Percentiles rank a stretch among this genome's conserved stretches.
These are phyloP conservation scores for Perca schrenkii DNA, from an alignment of 2,113 vertebrate species.

Conservation along the genomic window DNA sequence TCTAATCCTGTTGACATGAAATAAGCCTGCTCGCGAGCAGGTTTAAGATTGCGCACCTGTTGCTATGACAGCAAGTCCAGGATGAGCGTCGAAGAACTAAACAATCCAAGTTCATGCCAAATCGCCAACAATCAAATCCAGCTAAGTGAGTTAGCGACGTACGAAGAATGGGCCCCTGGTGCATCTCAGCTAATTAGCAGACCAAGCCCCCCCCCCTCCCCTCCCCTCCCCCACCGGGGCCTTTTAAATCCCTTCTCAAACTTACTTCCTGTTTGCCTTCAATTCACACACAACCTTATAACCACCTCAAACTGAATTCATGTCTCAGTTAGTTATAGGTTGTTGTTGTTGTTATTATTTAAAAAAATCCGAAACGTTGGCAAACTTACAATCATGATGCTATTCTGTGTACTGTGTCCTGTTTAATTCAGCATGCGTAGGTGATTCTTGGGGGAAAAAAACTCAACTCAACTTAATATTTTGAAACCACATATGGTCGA, in stretches of 20 bases:
- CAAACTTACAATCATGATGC: slow-evolving; percentile 3
- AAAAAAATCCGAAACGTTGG: slow-evolving; percentile 15
- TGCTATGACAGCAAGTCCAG: too few relatives aligned
- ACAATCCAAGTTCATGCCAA: too few relatives aligned
- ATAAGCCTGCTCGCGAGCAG: too few relatives aligned
- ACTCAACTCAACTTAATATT: slow-evolving; percentile 37
- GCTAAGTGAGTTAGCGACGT: too few relatives aligned
- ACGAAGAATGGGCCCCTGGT: too few relatives aligned
- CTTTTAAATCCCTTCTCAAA: slow-evolving; percentile 23
- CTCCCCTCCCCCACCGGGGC: slow-evolving; percentile 28
- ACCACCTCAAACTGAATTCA: slow-evolving; percentile 29
- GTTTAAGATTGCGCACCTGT: too few relatives aligned
- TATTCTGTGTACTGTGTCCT: slow-evolving; percentile 28
- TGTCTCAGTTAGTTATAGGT: slow-evolving; percentile 17
- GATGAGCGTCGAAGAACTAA: too few relatives aligned
- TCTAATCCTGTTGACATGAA: too few relatives aligned
- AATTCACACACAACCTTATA: slow-evolving; percentile 50
- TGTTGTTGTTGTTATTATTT: not conserved
- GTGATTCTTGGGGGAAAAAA: not conserved
- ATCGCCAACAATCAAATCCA: too few relatives aligned
- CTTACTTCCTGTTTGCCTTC: slow-evolving; percentile 40
- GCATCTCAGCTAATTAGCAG: slow-evolving; percentile 58
- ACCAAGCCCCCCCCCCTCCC: too few relatives aligned
- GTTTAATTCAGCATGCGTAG: slow-evolving; percentile 49
- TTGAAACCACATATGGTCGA: slow-evolving; percentile 45